phyloP scores from a whole-genome alignment of 2,797 vertebrate genomes.

The Tamandua tetradactyla region DNA sequence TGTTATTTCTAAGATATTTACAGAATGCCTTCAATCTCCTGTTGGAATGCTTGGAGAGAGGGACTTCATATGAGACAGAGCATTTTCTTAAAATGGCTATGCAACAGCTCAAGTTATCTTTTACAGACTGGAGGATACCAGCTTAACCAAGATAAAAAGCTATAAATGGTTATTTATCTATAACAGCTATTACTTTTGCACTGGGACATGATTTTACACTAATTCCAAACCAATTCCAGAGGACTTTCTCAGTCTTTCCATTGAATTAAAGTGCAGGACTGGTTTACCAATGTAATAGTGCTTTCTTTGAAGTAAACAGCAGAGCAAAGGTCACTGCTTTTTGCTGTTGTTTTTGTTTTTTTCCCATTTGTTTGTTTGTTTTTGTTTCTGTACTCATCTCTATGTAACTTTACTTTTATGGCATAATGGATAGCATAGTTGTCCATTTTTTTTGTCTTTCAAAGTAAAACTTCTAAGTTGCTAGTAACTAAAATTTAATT shows the following conservation, averaged over 20 bases:
- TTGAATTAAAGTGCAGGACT: conserved; percentile 46
- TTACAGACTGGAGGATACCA: conserved; percentile 53
- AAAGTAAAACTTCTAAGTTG: conserved; percentile 28
- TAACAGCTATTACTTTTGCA: conserved; percentile 64
- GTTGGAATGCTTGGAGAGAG: conserved; percentile 55
- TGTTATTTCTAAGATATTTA: conserved; percentile 47
- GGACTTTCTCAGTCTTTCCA: conserved; percentile 58
- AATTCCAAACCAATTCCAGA: conserved; percentile 13
- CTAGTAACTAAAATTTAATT: conserved; percentile 43
- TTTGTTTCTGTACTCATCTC: background rate
- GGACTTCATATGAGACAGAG: conserved; percentile 34
- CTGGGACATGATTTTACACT: conserved; percentile 60
- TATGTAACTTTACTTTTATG: background rate
- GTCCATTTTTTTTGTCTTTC: conserved; percentile 29
- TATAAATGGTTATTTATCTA: conserved; percentile 55
- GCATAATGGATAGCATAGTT: background rate
- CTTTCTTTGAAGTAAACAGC: conserved; percentile 60
- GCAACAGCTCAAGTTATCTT: conserved; percentile 32
- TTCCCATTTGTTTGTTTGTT: too few relatives aligned
- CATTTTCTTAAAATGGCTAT: conserved; percentile 36
- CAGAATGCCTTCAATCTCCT: conserved; percentile 43
- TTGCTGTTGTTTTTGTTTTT: too few relatives aligned
- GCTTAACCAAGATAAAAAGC: conserved; percentile 65
- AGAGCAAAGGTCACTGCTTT: background rate
- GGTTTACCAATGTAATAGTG: background rate